Conservation (phyloP, 2,113 vertebrate species). For the Miniopterus natalensis region DNA sequence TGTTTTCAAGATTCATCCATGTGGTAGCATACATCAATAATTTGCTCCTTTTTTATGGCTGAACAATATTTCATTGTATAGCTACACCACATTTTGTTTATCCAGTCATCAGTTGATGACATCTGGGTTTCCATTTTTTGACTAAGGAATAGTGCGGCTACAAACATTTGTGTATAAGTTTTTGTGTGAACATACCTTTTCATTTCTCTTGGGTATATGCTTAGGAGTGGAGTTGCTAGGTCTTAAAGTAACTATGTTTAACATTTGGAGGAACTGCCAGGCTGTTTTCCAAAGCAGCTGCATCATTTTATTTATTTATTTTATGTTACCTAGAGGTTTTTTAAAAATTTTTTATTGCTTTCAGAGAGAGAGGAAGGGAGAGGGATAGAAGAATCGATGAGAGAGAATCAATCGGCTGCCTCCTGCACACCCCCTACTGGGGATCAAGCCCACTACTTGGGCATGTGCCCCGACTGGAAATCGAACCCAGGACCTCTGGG, state of each 20-base stretch:
- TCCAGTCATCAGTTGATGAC: neutral
- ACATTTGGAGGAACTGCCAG: neutral
- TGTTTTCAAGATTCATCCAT: neutral
- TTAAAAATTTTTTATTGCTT: too few species aligned
- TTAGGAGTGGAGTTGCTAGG: neutral
- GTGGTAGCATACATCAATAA: neutral
- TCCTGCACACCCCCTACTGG: neutral
- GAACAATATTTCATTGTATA: neutral
- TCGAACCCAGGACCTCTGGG: neutral
- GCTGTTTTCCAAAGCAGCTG: neutral
- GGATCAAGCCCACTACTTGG: neutral
- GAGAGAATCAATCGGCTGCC: neutral
- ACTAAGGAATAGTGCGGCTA: neutral
- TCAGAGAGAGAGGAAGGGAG: neutral
- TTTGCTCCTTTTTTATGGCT: neutral
- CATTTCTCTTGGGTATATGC: neutral
- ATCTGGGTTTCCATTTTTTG: neutral
- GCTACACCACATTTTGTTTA: neutral
- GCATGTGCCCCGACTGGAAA: neutral
- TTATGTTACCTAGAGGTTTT: too few species aligned
- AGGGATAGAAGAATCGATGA: neutral
- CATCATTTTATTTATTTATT: neutral
- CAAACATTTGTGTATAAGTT: neutral
- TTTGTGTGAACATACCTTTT: conserved; percentile 20
- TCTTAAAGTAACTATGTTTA: neutral